phyloP scores from a whole-genome alignment of 2,113 vertebrate genomes.

The Formicarius rufipectus region DNA sequence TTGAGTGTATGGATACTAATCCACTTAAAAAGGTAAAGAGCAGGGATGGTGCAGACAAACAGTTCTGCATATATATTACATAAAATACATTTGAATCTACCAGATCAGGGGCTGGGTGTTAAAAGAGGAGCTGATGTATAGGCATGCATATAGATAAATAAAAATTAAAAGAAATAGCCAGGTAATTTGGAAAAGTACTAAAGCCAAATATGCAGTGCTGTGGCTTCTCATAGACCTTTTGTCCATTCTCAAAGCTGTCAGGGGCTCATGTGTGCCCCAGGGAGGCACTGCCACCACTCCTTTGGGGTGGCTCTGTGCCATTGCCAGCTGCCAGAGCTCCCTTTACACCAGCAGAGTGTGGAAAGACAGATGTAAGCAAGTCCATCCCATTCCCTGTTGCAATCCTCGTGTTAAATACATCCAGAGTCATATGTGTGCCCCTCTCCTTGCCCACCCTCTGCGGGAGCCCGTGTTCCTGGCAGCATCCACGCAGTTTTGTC shows the following conservation, averaged over 20 bases:
- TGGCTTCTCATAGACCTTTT: background rate
- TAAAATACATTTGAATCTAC: background rate
- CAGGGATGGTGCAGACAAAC: background rate
- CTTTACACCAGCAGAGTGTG: accelerated
- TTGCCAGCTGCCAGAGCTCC: background rate
- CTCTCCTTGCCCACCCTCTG: background rate
- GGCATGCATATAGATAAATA: background rate
- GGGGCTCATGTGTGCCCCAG: accelerated
- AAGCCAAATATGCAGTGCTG: background rate
- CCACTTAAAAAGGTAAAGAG: background rate
- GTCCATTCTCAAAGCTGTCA: background rate
- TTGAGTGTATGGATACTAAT: background rate
- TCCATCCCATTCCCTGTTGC: background rate
- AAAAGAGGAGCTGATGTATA: background rate
- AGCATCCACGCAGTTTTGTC: accelerated
- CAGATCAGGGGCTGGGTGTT: background rate
- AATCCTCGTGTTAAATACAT: background rate
- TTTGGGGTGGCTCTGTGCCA: background rate
- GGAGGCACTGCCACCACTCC: background rate
- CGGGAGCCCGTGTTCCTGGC: background rate
- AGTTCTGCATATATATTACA: background rate
- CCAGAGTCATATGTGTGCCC: background rate
- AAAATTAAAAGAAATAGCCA: background rate
- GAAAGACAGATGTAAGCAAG: background rate
- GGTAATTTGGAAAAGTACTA: background rate